A percentile compares a stretch with the other conserved stretches of the same genome.
Evolutionary conservation across 2,888 invertebrate genomes (phyloP).

Genomic region (Aporophyla lueneburgensis): DNA sequence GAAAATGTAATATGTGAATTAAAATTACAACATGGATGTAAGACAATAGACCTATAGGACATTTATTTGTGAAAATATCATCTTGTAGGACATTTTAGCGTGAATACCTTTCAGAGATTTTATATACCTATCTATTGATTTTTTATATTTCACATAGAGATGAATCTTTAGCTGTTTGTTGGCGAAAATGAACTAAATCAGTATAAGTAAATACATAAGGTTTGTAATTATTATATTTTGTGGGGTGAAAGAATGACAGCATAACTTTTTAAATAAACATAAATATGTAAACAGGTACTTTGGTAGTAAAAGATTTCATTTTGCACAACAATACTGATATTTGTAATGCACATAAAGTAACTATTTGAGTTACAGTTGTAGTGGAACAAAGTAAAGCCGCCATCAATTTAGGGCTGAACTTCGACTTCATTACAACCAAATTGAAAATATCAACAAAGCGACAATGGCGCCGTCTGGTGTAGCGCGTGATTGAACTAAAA

Average conservation of each 20-base stretch:
- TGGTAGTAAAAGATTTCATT: neutral
- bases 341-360: neutral
- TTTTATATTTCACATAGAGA: neutral
- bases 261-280: too few species aligned
- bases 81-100: neutral
- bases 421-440: constrained; percentile 25
- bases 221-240: neutral
- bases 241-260: neutral
- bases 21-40: neutral
- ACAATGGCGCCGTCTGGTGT: constrained; percentile 79
- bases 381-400: neutral
- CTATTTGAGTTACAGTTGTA: neutral
- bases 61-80: neutral
- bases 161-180: neutral
- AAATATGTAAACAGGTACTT: too few species aligned
- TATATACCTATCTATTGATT: neutral
- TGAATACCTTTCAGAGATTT: neutral
- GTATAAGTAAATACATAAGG: neutral
- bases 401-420: constrained; percentile 2
- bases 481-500: constrained; percentile 81
- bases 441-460: constrained; percentile 75
- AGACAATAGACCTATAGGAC: neutral
- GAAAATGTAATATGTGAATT: neutral
- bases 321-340: neutral
- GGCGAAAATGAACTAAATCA: neutral